phyloP scores from a whole-genome alignment of 1,140 invertebrate genomes.

The Pogonus chalceus region DNA sequence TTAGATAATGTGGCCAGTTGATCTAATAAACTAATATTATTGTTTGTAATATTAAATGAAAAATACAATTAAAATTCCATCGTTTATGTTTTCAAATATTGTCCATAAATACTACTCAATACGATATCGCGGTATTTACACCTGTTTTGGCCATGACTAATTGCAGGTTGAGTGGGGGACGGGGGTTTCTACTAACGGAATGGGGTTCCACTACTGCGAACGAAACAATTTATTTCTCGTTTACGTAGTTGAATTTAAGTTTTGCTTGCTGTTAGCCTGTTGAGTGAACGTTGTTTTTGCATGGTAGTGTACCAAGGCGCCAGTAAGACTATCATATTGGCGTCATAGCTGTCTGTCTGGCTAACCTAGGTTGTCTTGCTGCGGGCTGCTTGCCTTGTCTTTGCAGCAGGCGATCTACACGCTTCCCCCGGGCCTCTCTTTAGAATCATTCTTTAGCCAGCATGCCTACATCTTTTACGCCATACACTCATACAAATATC shows the following conservation, averaged over 20 bases:
- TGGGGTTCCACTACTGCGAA: background rate
- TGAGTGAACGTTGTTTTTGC: slow-evolving; percentile 24
- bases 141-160: slow-evolving; percentile 9
- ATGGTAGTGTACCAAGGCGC: slow-evolving; percentile 34
- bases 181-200: background rate
- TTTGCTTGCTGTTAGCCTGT: background rate
- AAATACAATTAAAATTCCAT: no score
- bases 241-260: background rate
- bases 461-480: slow-evolving; percentile 1
- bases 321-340: slow-evolving; percentile 34
- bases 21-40: no score
- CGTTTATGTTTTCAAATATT: no score
- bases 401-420: slow-evolving; percentile 2
- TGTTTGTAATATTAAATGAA: no score
- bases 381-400: slow-evolving; percentile 10
- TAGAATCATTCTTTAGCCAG: slow-evolving; percentile 3
- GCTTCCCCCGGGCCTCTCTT: slow-evolving; percentile 15
- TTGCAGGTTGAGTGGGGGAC: background rate
- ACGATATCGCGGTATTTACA: slow-evolving; percentile 4
- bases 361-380: slow-evolving; percentile 20
- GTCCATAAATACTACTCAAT: background rate
- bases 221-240: background rate
- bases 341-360: slow-evolving; percentile 35
- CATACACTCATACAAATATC: background rate
- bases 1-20: no score